These are phyloP conservation scores for Aplochiton taeniatus DNA, from an alignment of 2,797 vertebrate species.

Conservation along the genomic window DNA sequence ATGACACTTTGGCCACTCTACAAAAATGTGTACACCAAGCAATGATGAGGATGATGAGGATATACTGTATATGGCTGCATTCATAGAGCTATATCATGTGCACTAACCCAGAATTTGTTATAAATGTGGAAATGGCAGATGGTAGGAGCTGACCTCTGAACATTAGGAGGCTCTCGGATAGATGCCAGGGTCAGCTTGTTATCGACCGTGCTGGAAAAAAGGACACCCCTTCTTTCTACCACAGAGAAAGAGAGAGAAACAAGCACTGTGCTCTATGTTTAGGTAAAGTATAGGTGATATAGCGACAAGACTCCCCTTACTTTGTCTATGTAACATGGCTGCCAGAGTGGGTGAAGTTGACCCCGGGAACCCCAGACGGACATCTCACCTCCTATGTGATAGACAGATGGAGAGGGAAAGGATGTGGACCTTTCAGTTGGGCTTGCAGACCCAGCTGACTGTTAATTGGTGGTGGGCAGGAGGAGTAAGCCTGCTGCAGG, in stretches of 20 bases:
- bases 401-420: constrained; percentile 43
- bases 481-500: constrained; percentile 43
- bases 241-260: constrained; percentile 25
- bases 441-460: constrained; percentile 36
- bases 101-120: constrained; percentile 52
- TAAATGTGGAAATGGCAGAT: constrained; percentile 58
- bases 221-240: constrained; percentile 20
- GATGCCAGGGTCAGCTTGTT: constrained; percentile 59
- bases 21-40: constrained; percentile 57
- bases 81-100: constrained; percentile 44
- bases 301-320: constrained; percentile 33
- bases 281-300: constrained; percentile 58
- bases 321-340: constrained; percentile 31
- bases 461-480: constrained; percentile 57
- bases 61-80: constrained; percentile 36
- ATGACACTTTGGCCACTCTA: constrained; percentile 67
- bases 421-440: constrained; percentile 48
- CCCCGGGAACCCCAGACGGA: constrained; percentile 40
- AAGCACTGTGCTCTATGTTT: constrained; percentile 28
- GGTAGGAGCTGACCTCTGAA: constrained; percentile 57
- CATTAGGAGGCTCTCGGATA: constrained; percentile 53
- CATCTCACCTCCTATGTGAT: constrained; percentile 43
- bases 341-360: constrained; percentile 51
- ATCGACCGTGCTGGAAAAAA: constrained; percentile 42
- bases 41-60: constrained; percentile 61